Evolutionary conservation across 2,888 invertebrate species (phyloP).

Genomic region (Erebia palarica): DNA sequence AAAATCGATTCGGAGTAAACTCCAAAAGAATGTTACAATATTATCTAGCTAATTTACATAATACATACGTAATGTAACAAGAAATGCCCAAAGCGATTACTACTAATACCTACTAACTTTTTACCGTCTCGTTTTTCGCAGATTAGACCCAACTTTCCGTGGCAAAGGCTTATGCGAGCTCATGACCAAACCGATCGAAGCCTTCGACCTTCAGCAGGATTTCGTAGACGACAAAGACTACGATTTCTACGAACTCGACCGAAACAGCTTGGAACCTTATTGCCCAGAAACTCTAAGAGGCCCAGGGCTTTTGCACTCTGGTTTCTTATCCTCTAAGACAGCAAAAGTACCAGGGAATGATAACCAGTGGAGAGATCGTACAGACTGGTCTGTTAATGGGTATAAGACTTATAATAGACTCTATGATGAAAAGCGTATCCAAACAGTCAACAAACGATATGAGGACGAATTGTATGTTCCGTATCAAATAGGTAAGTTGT

Average conservation of each 20-base stretch:
- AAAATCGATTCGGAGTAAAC: too few species aligned
- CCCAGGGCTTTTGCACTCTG: conserved; percentile 71
- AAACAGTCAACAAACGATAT: conserved; percentile 53
- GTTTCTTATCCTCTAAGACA: conserved; percentile 68
- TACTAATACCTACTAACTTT: too few species aligned
- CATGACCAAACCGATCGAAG: conserved; percentile 86
- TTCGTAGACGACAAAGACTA: conserved; percentile 87
- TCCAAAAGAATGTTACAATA: too few species aligned
- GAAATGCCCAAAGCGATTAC: too few species aligned
- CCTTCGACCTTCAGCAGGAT: conserved; percentile 84
- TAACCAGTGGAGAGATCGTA: conserved; percentile 54
- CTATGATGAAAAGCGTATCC: conserved; percentile 48
- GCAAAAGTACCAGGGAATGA: conserved; percentile 50
- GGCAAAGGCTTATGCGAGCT: conserved; percentile 90
- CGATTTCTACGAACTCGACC: conserved; percentile 90
- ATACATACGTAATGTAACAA: too few species aligned
- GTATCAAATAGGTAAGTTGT: conserved; percentile 78
- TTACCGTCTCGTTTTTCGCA: conserved; percentile 49
- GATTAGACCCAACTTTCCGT: conserved; percentile 86
- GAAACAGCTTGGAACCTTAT: conserved; percentile 85
- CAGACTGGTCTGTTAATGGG: conserved; percentile 53
- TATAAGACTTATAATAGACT: conserved; percentile 50
- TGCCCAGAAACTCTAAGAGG: conserved; percentile 74
- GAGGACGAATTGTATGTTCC: conserved; percentile 77
- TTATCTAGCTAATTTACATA: too few species aligned